A percentile compares a stretch with the other conserved stretches of the same genome.
phyloP scores from a whole-genome alignment of 2,888 invertebrate genomes.

The Neria commutata region DNA sequence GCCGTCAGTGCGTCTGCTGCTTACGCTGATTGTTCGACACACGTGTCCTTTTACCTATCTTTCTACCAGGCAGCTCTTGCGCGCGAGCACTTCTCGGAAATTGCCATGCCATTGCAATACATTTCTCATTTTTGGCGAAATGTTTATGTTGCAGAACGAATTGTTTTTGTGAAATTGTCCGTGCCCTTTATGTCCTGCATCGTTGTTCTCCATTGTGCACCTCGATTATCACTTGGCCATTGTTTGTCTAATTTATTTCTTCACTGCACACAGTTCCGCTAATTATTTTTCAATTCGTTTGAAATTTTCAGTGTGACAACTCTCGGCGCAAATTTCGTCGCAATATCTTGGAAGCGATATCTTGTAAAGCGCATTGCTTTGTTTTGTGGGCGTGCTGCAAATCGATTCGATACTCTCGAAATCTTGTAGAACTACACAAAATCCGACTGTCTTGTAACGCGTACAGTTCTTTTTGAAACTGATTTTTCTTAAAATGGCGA shows the following conservation, averaged over 20 bases:
- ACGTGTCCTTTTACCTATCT: background rate
- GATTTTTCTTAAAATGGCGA: no score
- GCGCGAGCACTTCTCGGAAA: background rate
- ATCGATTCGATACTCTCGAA: slow-evolving; percentile 1
- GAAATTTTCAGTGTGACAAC: background rate
- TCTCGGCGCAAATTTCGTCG: background rate
- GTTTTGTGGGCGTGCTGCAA: slow-evolving; percentile 4
- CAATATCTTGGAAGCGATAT: background rate
- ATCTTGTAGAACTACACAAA: no score
- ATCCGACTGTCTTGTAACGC: no score
- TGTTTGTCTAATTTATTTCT: no score
- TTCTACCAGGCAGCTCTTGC: background rate
- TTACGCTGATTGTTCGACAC: slow-evolving; percentile 2
- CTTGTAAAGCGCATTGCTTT: background rate
- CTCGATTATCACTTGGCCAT: background rate
- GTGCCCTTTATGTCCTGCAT: background rate
- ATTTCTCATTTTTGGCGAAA: slow-evolving; percentile 1
- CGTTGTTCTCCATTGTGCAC: background rate
- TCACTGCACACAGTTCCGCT: background rate
- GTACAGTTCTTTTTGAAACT: no score
- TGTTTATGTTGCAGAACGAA: background rate
- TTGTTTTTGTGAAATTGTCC: background rate
- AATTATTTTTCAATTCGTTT: background rate
- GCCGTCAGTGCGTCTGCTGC: background rate
- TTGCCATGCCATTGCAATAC: background rate